Base-by-base conservation (phyloP, 2,888 invertebrate genomes). In the Actias luna region DNA sequence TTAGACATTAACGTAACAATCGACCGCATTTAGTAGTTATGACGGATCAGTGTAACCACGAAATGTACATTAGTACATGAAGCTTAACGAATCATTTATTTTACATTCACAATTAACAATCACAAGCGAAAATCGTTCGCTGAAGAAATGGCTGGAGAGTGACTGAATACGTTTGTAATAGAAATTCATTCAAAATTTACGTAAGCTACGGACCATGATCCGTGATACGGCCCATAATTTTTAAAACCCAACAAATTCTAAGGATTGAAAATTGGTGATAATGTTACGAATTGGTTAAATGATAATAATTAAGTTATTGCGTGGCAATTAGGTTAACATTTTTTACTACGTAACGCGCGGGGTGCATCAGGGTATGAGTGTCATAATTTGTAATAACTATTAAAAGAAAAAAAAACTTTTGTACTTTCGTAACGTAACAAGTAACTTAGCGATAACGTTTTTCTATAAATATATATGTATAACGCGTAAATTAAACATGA, bases 301-400 rank as follows among this genome's bases (percentile, higher is more conserved):
- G 85, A 88, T 89, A 88, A 87, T 88, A 85, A 87, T 78, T 86
- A 87, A 87, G 84, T 83, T 77, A 89, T 90, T 91, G 90, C 91
- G 87, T 85, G 88, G 89, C 87, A 89, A 89, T 88, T 88, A 89
- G 83, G 82, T 70, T 86, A 84, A 85, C 80, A 77, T 69, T 74
- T 77, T 84, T 82, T 80, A 82, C 83, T 83, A 87, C 84, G 83
- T 85, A 88, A 87, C 80, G 89, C 85, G 92, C 90, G 90, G 92
- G 92, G 89, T 92, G 88, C 83, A 92, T 89, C 93, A 93, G 93
- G 93, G 93, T 93, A 92, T 88, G 93, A 89, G 89, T 92, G 92
- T 93, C 92, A 91, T 90, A 87, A 87, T 84, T 88, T 85, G 84
- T 90, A 88, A 84, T 83, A 84, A 85, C 82, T 29, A 52, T 75